Conservation (phyloP, 1,140 invertebrate genomes). For the Cherax quadricarinatus region DNA sequence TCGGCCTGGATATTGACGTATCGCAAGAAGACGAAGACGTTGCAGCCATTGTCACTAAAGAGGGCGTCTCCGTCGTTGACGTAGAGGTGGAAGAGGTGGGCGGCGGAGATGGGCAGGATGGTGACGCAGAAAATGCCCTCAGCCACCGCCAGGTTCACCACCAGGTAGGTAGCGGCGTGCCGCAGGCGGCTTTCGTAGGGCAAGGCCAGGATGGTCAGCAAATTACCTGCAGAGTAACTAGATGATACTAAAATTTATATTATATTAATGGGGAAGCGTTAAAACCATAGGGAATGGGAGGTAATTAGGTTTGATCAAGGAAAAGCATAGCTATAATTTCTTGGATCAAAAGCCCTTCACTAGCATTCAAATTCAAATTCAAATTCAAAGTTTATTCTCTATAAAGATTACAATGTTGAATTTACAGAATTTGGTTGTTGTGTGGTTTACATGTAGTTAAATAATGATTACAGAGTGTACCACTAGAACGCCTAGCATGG, state of each 20-base stretch:
- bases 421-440: too few species aligned
- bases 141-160: slow-evolving; percentile 70
- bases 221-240: slow-evolving; percentile 52
- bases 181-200: slow-evolving; percentile 62
- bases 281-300: neutral
- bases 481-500: too few species aligned
- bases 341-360: too few species aligned
- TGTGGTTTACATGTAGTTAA: too few species aligned
- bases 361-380: too few species aligned
- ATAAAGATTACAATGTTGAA: too few species aligned
- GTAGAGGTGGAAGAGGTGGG: slow-evolving; percentile 64
- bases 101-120: slow-evolving; percentile 72
- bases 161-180: slow-evolving; percentile 70
- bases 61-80: neutral
- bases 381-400: too few species aligned
- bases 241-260: too few species aligned
- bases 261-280: too few species aligned
- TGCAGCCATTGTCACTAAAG: slow-evolving; percentile 53
- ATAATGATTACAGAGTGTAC: too few species aligned
- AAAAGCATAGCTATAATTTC: too few species aligned
- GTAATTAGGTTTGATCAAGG: too few species aligned
- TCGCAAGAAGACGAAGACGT: slow-evolving; percentile 69
- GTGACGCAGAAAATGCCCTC: slow-evolving; percentile 71
- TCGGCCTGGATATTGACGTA: slow-evolving; percentile 73
- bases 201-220: slow-evolving; percentile 71